Percentiles rank a stretch among this genome's conserved stretches.
Conservation (phyloP, 2,888 invertebrate species). For the Agapetus fuscipes region DNA sequence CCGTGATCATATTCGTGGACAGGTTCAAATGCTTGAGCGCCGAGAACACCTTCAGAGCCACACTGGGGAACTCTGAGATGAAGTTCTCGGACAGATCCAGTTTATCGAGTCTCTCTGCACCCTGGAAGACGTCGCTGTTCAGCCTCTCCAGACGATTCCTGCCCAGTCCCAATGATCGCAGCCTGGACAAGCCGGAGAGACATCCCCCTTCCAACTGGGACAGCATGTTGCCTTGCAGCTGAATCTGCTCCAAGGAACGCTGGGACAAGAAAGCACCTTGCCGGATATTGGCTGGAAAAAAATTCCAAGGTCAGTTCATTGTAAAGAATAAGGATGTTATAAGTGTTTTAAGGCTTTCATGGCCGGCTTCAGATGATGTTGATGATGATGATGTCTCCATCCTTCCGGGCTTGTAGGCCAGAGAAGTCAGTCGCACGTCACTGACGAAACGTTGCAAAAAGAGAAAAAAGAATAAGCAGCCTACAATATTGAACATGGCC, state of each 20-base stretch:
- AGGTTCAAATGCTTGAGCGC: conserved; percentile 66
- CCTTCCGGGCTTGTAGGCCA: no score
- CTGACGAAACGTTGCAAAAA: no score
- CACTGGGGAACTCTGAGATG: conserved; percentile 69
- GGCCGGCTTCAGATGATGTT: no score
- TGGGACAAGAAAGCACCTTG: conserved; percentile 62
- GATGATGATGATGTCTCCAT: no score
- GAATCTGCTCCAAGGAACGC: conserved; percentile 60
- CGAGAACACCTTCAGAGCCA: conserved; percentile 61
- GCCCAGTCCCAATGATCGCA: conserved; percentile 62
- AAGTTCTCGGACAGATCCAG: conserved; percentile 83
- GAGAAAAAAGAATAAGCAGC: no score
- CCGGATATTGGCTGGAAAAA: conserved; percentile 53
- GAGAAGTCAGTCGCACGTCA: no score
- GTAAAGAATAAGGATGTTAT: no score
- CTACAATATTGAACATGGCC: no score
- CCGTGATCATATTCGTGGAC: conserved; percentile 78
- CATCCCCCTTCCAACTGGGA: conserved; percentile 66
- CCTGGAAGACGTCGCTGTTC: conserved; percentile 77
- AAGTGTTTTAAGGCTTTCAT: no score
- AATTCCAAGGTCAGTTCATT: conserved; percentile 5
- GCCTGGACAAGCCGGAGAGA: conserved; percentile 55
- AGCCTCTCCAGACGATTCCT: conserved; percentile 70
- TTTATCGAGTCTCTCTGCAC: conserved; percentile 63
- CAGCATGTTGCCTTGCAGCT: conserved; percentile 72